Evolutionary conservation across 2,797 vertebrate species (phyloP).

Genomic region (Trematomus bernacchii): DNA sequence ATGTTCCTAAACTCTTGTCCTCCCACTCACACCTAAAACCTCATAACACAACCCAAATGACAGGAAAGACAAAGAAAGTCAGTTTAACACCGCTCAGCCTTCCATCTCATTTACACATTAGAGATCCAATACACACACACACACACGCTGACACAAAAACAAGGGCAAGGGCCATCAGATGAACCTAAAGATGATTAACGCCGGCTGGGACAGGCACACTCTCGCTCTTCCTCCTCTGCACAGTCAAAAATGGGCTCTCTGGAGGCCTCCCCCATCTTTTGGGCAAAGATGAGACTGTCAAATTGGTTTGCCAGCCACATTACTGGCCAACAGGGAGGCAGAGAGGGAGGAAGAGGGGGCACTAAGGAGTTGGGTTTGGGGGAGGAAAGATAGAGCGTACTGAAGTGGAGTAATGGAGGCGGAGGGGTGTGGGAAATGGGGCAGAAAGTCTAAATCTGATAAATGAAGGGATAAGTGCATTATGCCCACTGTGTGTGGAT

Average conservation of each 20-base stretch:
- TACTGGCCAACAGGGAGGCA: constrained; percentile 90
- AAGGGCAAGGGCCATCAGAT: constrained; percentile 90
- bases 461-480: constrained; percentile 85
- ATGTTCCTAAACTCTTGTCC: constrained; percentile 68
- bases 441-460: constrained; percentile 94
- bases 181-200: constrained; percentile 97
- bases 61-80: constrained; percentile 85
- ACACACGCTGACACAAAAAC: constrained; percentile 57
- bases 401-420: constrained; percentile 55
- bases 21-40: constrained; percentile 79
- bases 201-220: constrained; percentile 89
- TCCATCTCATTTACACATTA: constrained; percentile 91
- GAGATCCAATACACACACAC: constrained; percentile 91
- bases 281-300: constrained; percentile 97
- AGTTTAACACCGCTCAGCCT: constrained; percentile 91
- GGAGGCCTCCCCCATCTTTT: constrained; percentile 90
- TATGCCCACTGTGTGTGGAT: constrained; percentile 60
- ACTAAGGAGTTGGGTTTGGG: constrained; percentile 83
- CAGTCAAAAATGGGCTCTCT: constrained; percentile 92
- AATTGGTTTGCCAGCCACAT: constrained; percentile 98
- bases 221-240: constrained; percentile 91
- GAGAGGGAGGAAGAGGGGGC: constrained; percentile 51
- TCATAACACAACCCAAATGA: constrained; percentile 77
- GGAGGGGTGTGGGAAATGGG: constrained; percentile 76
- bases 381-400: constrained; percentile 75